Base-by-base conservation (phyloP, 2,888 invertebrate genomes). In the Eupithecia tripunctaria region DNA sequence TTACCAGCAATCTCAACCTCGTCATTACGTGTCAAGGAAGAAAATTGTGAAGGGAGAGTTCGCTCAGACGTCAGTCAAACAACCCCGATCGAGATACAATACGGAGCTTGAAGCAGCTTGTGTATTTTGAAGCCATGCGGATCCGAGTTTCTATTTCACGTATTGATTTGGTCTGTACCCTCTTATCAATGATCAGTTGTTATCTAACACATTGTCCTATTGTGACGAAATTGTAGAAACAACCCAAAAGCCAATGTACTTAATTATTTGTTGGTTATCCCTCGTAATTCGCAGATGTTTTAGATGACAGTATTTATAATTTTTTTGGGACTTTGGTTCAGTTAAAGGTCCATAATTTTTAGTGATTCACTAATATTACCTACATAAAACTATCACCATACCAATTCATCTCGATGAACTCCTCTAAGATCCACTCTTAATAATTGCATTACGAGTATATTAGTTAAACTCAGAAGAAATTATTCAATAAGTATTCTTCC, bases 161-260 rank as follows among this genome's bases (percentile, higher is more conserved):
- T 64, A 64, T 64, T 25, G 64, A 64, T 64, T 25, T 41, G 38
- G 21, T 64, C 38, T 64, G 38, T 41, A 36, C 64, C 27, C 51
- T 67, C 82, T 88, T 87, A 85, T 85, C 85, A 86, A 89, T 88
- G 85, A 85, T 81, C 81, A 79, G 76, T 79, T 76, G 80, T 63
- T 63, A 60, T 63, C 36, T 38, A 63, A 21, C 36, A 63, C 63
- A 38, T 38, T 36, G 38, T 38, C 38, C 64, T 36, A 38, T 14
- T 64, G 64, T 38, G 38, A 41, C 15, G 5, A 38, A 36, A 64
- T 14, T 29, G 18, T 38, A 5, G 38, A 25, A 38, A 60, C 18
- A 60, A 15, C 60, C 27, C 15, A 29, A 0, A 18, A 29, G 56
- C 56, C 21, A 56, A 25, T 56, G 7, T n/a, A 7, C 2, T 51